A percentile compares a stretch with the other conserved stretches of the same genome.
phyloP scores from a whole-genome alignment of 30 jellyfish, hydroid and myxozoan species.

The Euphysa ruthae region DNA sequence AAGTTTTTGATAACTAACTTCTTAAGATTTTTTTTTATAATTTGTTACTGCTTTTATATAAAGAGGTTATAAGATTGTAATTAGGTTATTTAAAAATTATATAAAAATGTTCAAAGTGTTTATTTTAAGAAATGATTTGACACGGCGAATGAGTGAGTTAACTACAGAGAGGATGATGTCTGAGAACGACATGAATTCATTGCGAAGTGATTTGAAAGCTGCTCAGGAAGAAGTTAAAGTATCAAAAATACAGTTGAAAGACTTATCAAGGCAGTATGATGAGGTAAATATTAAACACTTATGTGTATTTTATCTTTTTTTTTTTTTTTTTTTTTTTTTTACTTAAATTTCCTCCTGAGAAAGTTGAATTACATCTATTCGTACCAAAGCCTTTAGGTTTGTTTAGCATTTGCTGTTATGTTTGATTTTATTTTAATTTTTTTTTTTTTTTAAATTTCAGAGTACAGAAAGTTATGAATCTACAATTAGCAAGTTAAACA shows the following conservation, averaged over 20 bases:
- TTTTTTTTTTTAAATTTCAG: too few relatives aligned
- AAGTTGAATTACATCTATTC: too few relatives aligned
- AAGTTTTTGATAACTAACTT: too few relatives aligned
- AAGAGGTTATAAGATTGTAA: too few relatives aligned
- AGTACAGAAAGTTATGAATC: slow-evolving; percentile 64
- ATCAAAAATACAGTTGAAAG: slow-evolving; percentile 49
- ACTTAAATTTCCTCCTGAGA: too few relatives aligned
- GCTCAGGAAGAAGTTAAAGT: slow-evolving; percentile 48
- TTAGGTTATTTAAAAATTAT: too few relatives aligned
- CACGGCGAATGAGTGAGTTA: slow-evolving; percentile 39
- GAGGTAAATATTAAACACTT: neutral
- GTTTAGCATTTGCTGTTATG: too few relatives aligned
- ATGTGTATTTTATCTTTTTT: neutral
- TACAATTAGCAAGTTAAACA: slow-evolving; percentile 44
- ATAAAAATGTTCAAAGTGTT: too few relatives aligned
- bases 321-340: neutral
- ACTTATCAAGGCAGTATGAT: slow-evolving; percentile 19
- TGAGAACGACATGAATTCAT: slow-evolving; percentile 44
- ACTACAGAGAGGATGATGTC: slow-evolving; percentile 51
- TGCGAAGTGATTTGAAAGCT: slow-evolving; percentile 56
- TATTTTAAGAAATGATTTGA: slow-evolving; percentile 28
- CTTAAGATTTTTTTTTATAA: too few relatives aligned
- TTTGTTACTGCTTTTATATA: too few relatives aligned
- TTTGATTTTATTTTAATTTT: too few relatives aligned
- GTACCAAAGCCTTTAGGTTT: too few relatives aligned